These are phyloP conservation scores for Acanthaster planci DNA, from an alignment of 35 echinoderm and acorn worm genomes.

Conservation along the genomic window DNA sequence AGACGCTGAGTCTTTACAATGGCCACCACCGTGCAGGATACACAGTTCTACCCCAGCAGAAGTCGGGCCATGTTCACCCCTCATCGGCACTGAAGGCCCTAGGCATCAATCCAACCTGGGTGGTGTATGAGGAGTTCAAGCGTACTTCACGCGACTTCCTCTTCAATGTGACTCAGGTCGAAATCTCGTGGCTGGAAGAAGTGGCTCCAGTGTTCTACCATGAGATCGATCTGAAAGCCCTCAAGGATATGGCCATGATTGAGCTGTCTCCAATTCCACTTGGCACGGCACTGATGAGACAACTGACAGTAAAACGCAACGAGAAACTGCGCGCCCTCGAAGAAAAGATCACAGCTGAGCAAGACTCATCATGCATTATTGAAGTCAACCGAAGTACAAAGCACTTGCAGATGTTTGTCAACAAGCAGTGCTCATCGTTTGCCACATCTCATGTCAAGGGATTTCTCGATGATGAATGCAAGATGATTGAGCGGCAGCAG, in stretches of 20 bases:
- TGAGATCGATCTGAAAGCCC: slow-evolving; percentile 28
- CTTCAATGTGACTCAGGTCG: slow-evolving; percentile 29
- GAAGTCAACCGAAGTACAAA: neutral
- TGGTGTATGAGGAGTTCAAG: slow-evolving; percentile 36
- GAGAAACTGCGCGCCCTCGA: slow-evolving; percentile 27
- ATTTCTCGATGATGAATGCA: neutral
- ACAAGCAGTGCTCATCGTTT: neutral
- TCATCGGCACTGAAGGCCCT: slow-evolving; percentile 37
- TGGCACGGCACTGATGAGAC: slow-evolving; percentile 46
- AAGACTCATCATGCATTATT: slow-evolving; percentile 22
- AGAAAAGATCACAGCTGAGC: neutral
- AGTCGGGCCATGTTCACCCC: slow-evolving; percentile 38
- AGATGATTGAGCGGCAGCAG: slow-evolving; percentile 5
- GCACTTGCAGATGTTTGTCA: slow-evolving; percentile 10
- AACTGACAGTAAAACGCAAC: neutral
- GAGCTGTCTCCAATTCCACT: neutral
- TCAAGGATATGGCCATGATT: neutral
- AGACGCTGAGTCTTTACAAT: slow-evolving; percentile 42
- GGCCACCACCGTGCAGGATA: slow-evolving; percentile 46
- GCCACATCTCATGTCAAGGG: slow-evolving; percentile 6
- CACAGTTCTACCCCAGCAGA: slow-evolving; percentile 33
- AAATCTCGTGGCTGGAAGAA: slow-evolving; percentile 30
- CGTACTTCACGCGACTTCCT: slow-evolving; percentile 27
- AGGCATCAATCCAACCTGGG: slow-evolving; percentile 27
- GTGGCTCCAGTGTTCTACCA: slow-evolving; percentile 14